A percentile compares a stretch with the other conserved stretches of the same genome.
Conservation (phyloP, 2,113 vertebrate species). For the Dasyurus viverrinus region DNA sequence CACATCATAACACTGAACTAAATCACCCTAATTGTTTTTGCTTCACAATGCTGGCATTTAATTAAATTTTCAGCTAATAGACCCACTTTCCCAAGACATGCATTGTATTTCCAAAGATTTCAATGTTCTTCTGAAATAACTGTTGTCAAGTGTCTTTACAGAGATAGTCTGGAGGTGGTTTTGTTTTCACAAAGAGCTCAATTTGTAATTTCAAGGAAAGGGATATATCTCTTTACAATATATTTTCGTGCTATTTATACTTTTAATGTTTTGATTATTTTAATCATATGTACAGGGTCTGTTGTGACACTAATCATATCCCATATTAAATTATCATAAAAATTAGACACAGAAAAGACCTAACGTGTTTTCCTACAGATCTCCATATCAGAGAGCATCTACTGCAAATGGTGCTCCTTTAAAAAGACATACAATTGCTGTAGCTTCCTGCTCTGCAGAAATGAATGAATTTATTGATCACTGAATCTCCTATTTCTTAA, state of each 20-base stretch:
- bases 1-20: background rate
- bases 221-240: slow-evolving; percentile 47
- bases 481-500: background rate
- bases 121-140: background rate
- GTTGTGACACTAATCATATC: slow-evolving; percentile 61
- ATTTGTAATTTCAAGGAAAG: slow-evolving; percentile 53
- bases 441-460: background rate
- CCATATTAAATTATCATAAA: slow-evolving; percentile 58
- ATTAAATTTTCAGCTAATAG: slow-evolving; percentile 21
- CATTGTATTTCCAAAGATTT: slow-evolving; percentile 30
- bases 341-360: slow-evolving; percentile 26
- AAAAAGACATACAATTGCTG: background rate
- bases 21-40: background rate
- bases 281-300: slow-evolving; percentile 43
- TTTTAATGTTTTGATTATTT: slow-evolving; percentile 63
- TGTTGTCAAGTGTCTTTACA: slow-evolving; percentile 48
- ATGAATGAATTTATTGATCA: background rate
- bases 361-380: background rate
- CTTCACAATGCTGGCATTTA: slow-evolving; percentile 8
- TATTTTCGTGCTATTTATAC: slow-evolving; percentile 54
- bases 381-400: background rate
- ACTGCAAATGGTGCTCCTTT: background rate
- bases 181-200: slow-evolving; percentile 52
- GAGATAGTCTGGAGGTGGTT: slow-evolving; percentile 24
- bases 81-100: slow-evolving; percentile 26